A percentile compares a stretch with the other conserved stretches of the same genome.
Evolutionary conservation across 2,113 vertebrate genomes (phyloP).

Genomic region (Macrotis lagotis): DNA sequence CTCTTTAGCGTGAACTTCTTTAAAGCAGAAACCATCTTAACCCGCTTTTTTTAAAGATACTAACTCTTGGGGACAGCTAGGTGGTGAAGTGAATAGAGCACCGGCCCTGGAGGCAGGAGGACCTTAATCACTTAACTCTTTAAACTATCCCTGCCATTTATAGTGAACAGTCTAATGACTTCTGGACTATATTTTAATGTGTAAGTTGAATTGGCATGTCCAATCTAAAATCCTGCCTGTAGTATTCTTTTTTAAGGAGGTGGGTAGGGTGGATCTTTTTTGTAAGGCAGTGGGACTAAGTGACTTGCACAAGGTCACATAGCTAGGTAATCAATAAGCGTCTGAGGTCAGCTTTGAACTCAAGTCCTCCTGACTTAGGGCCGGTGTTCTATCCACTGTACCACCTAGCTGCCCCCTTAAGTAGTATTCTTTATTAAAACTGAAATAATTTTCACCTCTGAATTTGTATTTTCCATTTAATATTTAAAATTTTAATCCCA

Average conservation of each 20-base stretch:
- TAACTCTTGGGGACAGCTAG: no score
- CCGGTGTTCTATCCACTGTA: no score
- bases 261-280: no score
- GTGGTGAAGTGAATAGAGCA: no score
- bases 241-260: background rate
- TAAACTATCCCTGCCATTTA: background rate
- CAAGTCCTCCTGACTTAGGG: no score
- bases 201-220: background rate
- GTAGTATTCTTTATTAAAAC: background rate
- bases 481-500: background rate
- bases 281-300: no score
- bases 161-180: background rate
- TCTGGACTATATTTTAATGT: background rate
- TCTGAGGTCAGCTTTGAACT: no score
- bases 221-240: background rate
- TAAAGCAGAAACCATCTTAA: background rate
- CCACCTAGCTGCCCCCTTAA: no score
- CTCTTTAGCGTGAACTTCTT: background rate
- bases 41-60: background rate
- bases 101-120: no score
- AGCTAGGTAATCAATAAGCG: no score
- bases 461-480: background rate
- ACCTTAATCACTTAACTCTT: background rate
- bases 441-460: background rate
- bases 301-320: no score